Evolutionary conservation across 1,140 invertebrate species (phyloP).

Genomic region (Meloidogyne hapla): DNA sequence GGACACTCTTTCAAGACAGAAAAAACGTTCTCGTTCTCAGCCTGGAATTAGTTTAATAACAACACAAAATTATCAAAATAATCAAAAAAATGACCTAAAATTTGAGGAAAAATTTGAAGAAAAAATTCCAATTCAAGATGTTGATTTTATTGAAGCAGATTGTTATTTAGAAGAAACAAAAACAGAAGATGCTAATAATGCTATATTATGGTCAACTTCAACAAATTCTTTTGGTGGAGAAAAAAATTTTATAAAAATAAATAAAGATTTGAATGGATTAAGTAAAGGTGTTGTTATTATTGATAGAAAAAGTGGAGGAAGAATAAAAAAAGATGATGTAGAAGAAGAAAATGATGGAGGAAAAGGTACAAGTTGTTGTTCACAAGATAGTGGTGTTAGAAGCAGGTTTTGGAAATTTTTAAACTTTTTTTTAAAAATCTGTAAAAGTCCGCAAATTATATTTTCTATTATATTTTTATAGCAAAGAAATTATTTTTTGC

Average conservation of each 20-base stretch:
- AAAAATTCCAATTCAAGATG: no score
- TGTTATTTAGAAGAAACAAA: slow-evolving; percentile 8
- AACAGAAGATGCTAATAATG: no score
- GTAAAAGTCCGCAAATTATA: no score
- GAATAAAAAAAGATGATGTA: background rate
- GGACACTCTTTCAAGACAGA: background rate
- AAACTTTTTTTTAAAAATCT: no score
- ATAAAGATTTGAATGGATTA: no score
- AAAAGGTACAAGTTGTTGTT: slow-evolving; percentile 17
- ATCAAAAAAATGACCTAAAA: background rate
- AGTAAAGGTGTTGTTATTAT: background rate
- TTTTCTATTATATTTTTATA: no score
- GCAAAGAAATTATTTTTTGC: no score
- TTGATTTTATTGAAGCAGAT: slow-evolving; percentile 23
- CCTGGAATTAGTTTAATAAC: background rate
- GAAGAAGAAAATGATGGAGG: background rate
- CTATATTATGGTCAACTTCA: background rate
- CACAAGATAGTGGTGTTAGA: slow-evolving; percentile 22
- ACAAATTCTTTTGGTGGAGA: background rate
- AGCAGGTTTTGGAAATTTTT: slow-evolving; percentile 16
- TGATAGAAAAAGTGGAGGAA: background rate
- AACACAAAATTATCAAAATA: background rate
- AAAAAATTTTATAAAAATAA: background rate
- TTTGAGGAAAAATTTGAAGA: no score
- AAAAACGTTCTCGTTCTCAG: slow-evolving; percentile 23